Percentiles rank a stretch among this genome's conserved stretches.
phyloP scores from a whole-genome alignment of 2,113 vertebrate genomes.

The Cryptoleucopteryx plumbea region DNA sequence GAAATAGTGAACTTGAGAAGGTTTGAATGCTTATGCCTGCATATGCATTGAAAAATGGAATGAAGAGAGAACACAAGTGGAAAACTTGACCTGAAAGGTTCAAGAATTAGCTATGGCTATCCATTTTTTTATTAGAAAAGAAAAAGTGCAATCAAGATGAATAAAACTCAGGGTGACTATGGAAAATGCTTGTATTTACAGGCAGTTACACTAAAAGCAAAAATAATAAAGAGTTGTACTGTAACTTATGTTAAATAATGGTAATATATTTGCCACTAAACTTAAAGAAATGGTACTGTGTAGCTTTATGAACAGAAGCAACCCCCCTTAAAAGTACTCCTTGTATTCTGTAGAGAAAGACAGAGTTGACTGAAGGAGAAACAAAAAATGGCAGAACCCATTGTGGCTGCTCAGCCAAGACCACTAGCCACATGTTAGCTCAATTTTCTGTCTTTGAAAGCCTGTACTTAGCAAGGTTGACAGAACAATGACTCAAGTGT shows the following conservation, averaged over 20 bases:
- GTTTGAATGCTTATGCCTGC: neutral
- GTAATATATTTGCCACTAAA: neutral
- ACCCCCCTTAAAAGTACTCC: neutral
- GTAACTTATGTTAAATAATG: neutral
- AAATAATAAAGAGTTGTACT: neutral
- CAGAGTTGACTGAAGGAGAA: neutral
- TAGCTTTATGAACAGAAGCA: neutral
- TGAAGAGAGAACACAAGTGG: neutral
- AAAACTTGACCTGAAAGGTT: neutral
- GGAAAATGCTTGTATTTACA: neutral
- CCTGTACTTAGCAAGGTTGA: neutral
- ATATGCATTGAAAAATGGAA: neutral
- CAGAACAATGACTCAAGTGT: conserved; percentile 18
- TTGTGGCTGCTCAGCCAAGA: neutral
- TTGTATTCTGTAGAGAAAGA: neutral
- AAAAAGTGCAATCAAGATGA: neutral
- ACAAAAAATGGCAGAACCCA: neutral
- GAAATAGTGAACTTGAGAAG: neutral
- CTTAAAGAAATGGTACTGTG: neutral
- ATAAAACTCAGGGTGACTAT: neutral
- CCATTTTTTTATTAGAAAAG: neutral
- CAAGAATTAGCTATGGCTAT: neutral
- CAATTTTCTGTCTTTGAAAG: neutral
- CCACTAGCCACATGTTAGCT: neutral
- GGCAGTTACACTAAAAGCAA: neutral